These are phyloP conservation scores for Phyllostomus hastatus DNA, from an alignment of 2,113 vertebrate species.

Conservation along the genomic window DNA sequence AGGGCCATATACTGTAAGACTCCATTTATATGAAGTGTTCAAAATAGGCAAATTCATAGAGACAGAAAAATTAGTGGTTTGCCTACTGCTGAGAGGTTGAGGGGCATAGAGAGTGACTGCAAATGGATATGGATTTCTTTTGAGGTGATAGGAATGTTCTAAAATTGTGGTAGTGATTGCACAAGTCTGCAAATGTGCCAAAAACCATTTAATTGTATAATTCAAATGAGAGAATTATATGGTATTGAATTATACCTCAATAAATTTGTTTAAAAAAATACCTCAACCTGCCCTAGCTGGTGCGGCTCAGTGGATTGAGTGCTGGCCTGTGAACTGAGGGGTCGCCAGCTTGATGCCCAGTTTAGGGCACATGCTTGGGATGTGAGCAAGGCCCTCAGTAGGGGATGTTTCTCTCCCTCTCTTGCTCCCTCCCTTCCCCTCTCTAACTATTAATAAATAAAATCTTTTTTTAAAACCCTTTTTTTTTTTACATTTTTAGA, in stretches of 20 bases:
- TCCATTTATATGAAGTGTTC: background rate
- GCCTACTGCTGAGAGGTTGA: background rate
- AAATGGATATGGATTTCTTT: background rate
- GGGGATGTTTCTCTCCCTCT: too few relatives aligned
- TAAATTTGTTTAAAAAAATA: background rate
- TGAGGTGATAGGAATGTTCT: background rate
- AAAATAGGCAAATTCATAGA: background rate
- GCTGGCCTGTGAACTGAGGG: too few relatives aligned
- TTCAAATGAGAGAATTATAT: background rate
- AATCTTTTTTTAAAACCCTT: too few relatives aligned
- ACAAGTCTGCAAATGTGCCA: background rate
- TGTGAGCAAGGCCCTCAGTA: too few relatives aligned
- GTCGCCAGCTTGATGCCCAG: too few relatives aligned
- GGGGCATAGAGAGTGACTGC: background rate
- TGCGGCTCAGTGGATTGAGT: too few relatives aligned
- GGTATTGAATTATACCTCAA: background rate
- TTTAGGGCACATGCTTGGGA: too few relatives aligned
- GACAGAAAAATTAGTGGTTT: background rate
- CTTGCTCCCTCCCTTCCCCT: too few relatives aligned
- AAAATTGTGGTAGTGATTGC: background rate
- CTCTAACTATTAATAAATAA: too few relatives aligned
- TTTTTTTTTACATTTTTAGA: too few relatives aligned
- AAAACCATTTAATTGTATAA: slow-evolving; percentile 11
- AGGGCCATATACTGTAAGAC: background rate
- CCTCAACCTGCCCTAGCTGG: too few relatives aligned